Conservation (phyloP, 2,797 vertebrate species). For the Arrhamphus sclerolepis region DNA sequence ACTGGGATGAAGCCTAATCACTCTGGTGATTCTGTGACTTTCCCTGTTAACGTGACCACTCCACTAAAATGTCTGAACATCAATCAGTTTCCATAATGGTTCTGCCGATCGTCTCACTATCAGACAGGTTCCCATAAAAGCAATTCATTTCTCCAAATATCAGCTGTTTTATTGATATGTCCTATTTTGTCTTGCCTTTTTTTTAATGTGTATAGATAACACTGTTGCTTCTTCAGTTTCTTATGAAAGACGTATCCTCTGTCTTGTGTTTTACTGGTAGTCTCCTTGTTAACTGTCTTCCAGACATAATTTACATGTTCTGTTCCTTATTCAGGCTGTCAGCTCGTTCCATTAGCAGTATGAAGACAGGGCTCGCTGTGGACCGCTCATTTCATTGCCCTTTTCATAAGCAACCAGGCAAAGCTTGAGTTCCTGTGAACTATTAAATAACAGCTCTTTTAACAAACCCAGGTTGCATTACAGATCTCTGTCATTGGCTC, state of each 20-base stretch:
- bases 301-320: slow-evolving; percentile 61
- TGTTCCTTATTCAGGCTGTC: slow-evolving; percentile 53
- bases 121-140: too few relatives aligned
- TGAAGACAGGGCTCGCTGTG: slow-evolving; percentile 59
- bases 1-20: not conserved
- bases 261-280: slow-evolving; percentile 13
- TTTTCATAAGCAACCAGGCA: slow-evolving; percentile 59
- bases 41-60: not conserved
- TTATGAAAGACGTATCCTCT: not conserved
- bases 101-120: too few relatives aligned
- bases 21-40: not conserved
- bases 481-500: slow-evolving; percentile 48
- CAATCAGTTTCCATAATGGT: too few relatives aligned
- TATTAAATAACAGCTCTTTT: slow-evolving; percentile 73
- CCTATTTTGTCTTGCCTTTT: too few relatives aligned
- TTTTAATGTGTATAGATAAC: not conserved
- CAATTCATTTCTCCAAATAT: too few relatives aligned
- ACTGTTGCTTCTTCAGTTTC: not conserved
- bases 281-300: slow-evolving; percentile 43
- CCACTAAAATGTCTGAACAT: not conserved
- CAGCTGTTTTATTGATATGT: too few relatives aligned
- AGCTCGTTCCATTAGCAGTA: slow-evolving; percentile 75
- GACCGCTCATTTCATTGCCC: slow-evolving; percentile 65
- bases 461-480: slow-evolving; percentile 46
- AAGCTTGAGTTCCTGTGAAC: slow-evolving; percentile 49